phyloP scores from a whole-genome alignment of 2,888 invertebrate genomes.

The Dorcus hopei region DNA sequence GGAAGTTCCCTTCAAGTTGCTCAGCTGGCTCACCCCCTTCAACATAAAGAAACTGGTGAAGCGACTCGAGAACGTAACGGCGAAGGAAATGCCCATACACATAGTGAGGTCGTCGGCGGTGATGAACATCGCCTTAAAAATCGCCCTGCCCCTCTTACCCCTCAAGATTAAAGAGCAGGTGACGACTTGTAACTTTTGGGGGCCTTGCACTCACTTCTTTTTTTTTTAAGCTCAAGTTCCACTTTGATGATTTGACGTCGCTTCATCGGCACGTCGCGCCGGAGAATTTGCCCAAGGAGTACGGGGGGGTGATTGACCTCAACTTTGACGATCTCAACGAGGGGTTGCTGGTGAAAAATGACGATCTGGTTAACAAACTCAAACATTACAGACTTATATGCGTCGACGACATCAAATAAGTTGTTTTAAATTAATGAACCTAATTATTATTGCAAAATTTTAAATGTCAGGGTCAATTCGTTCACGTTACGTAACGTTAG shows the following conservation, averaged over 20 bases:
- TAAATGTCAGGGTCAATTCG: too few relatives aligned
- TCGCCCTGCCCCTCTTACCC: slow-evolving; percentile 43
- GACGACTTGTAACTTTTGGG: background rate
- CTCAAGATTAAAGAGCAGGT: slow-evolving; percentile 33
- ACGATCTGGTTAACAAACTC: slow-evolving; percentile 32
- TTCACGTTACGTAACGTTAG: too few relatives aligned
- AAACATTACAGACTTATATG: slow-evolving; percentile 17
- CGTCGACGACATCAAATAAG: background rate
- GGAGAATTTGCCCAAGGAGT: slow-evolving; percentile 53
- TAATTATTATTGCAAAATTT: too few relatives aligned
- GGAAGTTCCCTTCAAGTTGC: slow-evolving; percentile 33
- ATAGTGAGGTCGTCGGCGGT: slow-evolving; percentile 39
- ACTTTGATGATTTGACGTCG: slow-evolving; percentile 53
- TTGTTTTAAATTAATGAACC: too few relatives aligned
- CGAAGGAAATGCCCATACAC: slow-evolving; percentile 39
- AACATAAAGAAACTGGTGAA: slow-evolving; percentile 33
- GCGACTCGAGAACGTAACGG: slow-evolving; percentile 35
- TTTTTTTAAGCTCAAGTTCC: slow-evolving; percentile 51
- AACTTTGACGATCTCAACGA: slow-evolving; percentile 29
- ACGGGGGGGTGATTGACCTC: slow-evolving; percentile 55
- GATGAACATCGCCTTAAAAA: slow-evolving; percentile 35
- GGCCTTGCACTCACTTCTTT: too few relatives aligned
- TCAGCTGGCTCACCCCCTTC: slow-evolving; percentile 41
- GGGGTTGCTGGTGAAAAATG: slow-evolving; percentile 30
- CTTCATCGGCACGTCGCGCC: slow-evolving; percentile 53